Evolutionary conservation across 2,888 invertebrate species (phyloP).

Genomic region (Euplagia quadripunctaria): DNA sequence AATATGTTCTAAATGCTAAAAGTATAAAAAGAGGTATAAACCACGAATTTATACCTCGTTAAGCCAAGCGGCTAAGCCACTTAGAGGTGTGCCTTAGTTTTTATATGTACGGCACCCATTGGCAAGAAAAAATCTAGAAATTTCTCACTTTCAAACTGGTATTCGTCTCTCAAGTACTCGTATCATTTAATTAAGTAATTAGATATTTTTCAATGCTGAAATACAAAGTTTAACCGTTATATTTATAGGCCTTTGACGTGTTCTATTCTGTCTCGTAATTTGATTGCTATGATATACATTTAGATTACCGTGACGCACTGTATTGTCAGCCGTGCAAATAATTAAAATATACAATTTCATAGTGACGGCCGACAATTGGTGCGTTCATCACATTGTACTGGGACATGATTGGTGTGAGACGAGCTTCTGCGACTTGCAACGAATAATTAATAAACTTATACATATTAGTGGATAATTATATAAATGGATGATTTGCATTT

Average conservation of each 20-base stretch:
- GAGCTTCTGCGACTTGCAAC: conserved; percentile 34
- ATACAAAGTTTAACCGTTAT: not conserved
- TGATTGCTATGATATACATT: not conserved
- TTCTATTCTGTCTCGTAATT: not conserved
- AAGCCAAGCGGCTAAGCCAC: not conserved
- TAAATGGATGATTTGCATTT: conserved; percentile 4
- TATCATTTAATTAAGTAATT: not conserved
- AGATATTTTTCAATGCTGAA: not conserved
- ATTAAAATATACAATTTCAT: not conserved
- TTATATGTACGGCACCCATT: too few relatives aligned
- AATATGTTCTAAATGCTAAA: not conserved
- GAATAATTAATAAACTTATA: conserved; percentile 22
- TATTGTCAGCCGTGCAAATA: not conserved
- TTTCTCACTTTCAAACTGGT: too few relatives aligned
- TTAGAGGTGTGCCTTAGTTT: too few relatives aligned
- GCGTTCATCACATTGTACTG: not conserved
- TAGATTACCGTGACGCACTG: not conserved
- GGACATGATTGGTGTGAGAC: conserved; percentile 31
- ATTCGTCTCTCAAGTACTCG: not conserved
- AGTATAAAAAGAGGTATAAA: not conserved
- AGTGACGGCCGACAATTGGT: not conserved
- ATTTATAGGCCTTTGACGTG: not conserved
- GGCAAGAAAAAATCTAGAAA: too few relatives aligned
- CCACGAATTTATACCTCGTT: not conserved
- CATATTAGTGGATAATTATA: conserved; percentile 7